These are phyloP conservation scores for Sebastes fasciatus DNA, from an alignment of 2,113 vertebrate genomes.

Conservation along the genomic window DNA sequence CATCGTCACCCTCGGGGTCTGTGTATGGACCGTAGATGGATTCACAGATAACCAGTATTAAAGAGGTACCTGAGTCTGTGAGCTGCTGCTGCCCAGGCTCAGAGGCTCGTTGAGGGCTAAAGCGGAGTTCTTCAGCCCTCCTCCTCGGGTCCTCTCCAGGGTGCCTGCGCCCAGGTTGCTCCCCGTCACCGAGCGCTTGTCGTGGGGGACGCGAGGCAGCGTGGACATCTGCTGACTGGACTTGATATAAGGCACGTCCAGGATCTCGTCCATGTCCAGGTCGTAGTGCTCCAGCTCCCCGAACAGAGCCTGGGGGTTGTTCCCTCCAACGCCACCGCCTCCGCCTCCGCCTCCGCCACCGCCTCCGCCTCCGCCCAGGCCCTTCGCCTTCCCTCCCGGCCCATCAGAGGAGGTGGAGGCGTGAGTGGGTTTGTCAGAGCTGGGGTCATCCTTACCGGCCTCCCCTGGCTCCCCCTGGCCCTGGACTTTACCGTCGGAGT, in stretches of 20 bases:
- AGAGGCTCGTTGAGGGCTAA: constrained; percentile 82
- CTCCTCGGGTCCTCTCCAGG: constrained; percentile 80
- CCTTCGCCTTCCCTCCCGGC: constrained; percentile 82
- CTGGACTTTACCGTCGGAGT: constrained; percentile 87
- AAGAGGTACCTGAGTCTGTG: constrained; percentile 58
- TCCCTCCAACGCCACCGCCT: constrained; percentile 1
- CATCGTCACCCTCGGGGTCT: too few relatives aligned
- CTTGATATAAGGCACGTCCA: constrained; percentile 99
- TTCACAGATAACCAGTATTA: not conserved
- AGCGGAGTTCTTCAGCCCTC: constrained; percentile 83
- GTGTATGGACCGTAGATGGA: too few relatives aligned
- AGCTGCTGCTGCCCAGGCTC: constrained; percentile 71
- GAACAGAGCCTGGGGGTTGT: constrained; percentile 76
- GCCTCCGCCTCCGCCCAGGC: not conserved
- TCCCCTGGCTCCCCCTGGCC: constrained; percentile 83
- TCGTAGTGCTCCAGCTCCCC: constrained; percentile 98
- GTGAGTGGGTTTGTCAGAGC: constrained; percentile 73
- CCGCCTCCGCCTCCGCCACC: constrained; percentile 5
- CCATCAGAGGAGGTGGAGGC: constrained; percentile 74
- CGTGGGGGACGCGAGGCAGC: constrained; percentile 87
- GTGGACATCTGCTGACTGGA: constrained; percentile 91
- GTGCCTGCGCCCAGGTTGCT: constrained; percentile 75
- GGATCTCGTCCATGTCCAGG: constrained; percentile 99
- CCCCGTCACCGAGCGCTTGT: constrained; percentile 85
- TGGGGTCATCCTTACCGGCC: constrained; percentile 79